Base-by-base conservation (phyloP, 2,888 invertebrate species). In the Epirrita christyi region DNA sequence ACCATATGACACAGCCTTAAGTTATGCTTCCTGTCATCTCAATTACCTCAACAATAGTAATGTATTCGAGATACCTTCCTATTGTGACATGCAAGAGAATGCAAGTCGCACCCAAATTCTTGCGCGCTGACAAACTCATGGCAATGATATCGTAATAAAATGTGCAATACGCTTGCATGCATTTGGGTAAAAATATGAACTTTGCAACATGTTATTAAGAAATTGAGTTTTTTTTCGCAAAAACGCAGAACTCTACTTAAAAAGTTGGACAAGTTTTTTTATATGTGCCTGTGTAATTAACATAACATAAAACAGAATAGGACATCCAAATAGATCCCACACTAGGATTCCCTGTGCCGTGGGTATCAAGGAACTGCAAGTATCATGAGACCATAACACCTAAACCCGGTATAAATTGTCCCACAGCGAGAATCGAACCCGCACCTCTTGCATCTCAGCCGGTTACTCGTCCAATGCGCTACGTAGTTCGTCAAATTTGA, bases 51-150 rank as follows among this genome's bases (percentile, higher is more conserved):
- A 55, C 63, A 60, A 61, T 66, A 36, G 13, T 59, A 63, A 59
- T 63, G 52, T 49, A 64, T 61, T 54, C 67, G n/a, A 50, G 56
- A 63, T 55, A 59, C 64, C 63, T 49, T 67, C 65, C 66, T 59
- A 73, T 73, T 73, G 72, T 53, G 21, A 3, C 61, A 63, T 44
- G 66, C 76, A 70, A 73, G 78, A 75, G 73, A 55, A 63, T 56
- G 71, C 50, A 63, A 51, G 64, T 72, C 80, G 71, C 83, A 71
- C 83, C 85, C 77, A 76, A 81, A 86, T 85, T 83, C 85, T 76
- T 79, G 68, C 56, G 55, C 68, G 67, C 68, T 79, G 75, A 80
- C 81, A 71, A 64, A 46, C 38, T 32, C 34, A 21, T 34, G 28
- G 43, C 48, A 54, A 47, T 36, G 45, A 11, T 21, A 29, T 40